Base-by-base conservation (phyloP, 2,888 invertebrate genomes). In the Dolichomitus sp. region DNA sequence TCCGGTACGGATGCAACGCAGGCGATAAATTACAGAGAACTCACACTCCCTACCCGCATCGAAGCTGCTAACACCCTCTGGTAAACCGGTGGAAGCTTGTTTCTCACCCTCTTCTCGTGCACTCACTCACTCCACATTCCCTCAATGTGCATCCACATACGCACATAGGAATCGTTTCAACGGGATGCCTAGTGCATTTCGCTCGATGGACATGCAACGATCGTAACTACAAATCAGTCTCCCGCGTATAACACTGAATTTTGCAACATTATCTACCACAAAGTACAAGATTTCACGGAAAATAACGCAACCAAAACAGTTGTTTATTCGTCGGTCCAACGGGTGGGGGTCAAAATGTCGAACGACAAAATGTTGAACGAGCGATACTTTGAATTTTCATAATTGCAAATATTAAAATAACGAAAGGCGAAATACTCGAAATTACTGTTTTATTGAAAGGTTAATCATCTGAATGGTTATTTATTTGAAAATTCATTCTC, bases 1-100 rank as follows among this genome's bases (percentile, higher is more conserved):
- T 90, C 89, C 87, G 89, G 88, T 89, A 89, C 88, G 88, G 87
- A 88, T 91, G 89, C 89, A 89, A 87, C 89, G 87, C 79, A 86
- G 83, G 85, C 88, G 88, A 92, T 92, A 91, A 91, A 92, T 92
- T 92, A 92, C 91, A 80, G 79, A 72, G 66, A 80, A 73, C 83
- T 80, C 80, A 88, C 89, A 90, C 88, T 85, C 87, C 86, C 88
- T 84, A 42, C 72, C 59, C 57, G 27, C 65, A 78, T 82, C 63
- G 57, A 30, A 30, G 48, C 72, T 57, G 72, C 76, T 73, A 73
- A 83, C 83, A 83, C 75, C 76, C 83, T 73, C 70, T 68, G 72
- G 75, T 80, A 83, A 83, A 80, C 76, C 68, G 88, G 87, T 88
- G 87, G 87, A 87, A 81, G 87, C 87, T 69, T 76, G 72, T 73